phyloP scores from a whole-genome alignment of 2,888 invertebrate species.

The Temnothorax rugatulus region DNA sequence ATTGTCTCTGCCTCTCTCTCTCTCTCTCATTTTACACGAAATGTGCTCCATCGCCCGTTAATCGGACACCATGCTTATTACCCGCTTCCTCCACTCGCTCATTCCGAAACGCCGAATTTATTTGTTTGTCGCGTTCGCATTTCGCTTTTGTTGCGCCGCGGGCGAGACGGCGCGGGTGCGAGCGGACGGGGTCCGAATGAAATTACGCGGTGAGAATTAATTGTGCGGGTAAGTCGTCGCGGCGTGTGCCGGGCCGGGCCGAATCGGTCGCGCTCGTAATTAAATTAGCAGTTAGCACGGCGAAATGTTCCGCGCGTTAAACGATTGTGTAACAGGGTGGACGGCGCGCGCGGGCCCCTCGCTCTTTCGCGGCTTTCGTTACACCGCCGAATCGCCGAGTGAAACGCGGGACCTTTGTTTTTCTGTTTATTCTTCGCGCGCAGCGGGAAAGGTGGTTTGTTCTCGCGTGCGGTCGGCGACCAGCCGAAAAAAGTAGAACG shows the following conservation, averaged over 20 bases:
- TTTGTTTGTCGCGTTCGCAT: slow-evolving; percentile 24
- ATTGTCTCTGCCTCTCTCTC: neutral
- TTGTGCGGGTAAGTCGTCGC: slow-evolving; percentile 63
- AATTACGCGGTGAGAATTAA: slow-evolving; percentile 77
- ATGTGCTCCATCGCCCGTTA: neutral
- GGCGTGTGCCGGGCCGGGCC: slow-evolving; percentile 47
- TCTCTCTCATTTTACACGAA: neutral
- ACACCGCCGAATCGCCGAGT: slow-evolving; percentile 17
- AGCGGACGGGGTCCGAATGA: slow-evolving; percentile 60
- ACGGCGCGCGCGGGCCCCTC: neutral
- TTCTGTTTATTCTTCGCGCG: neutral
- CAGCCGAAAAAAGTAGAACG: neutral
- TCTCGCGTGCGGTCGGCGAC: neutral
- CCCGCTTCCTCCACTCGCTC: neutral
- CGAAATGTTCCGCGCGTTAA: slow-evolving; percentile 61
- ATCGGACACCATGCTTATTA: neutral
- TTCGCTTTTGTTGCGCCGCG: slow-evolving; percentile 27
- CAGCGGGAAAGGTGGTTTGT: neutral
- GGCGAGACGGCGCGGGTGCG: neutral
- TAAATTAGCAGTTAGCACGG: slow-evolving; percentile 68
- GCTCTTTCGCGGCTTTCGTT: slow-evolving; percentile 5
- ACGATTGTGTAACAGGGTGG: slow-evolving; percentile 56
- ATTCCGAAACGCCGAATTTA: slow-evolving; percentile 30
- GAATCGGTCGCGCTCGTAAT: slow-evolving; percentile 51
- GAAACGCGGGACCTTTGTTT: neutral